Conservation (phyloP, 2,113 vertebrate species). For the Prolemur simus region DNA sequence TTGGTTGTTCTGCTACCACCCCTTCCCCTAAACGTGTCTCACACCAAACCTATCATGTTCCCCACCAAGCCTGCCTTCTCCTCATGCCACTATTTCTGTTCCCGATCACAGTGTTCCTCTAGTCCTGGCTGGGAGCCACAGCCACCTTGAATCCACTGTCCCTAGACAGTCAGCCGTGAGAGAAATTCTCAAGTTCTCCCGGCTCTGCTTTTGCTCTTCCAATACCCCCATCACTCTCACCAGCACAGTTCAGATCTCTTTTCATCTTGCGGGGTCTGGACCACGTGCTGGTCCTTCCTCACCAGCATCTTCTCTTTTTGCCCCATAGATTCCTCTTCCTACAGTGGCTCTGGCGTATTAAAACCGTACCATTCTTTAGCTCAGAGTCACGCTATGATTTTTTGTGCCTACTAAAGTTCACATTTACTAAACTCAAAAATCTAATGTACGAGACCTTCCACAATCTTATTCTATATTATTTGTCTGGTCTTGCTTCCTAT, state of each 20-base stretch:
- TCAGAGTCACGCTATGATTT: background rate
- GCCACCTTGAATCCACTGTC: background rate
- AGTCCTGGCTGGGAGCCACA: background rate
- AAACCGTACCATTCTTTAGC: background rate
- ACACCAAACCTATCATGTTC: background rate
- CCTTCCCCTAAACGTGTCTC: background rate
- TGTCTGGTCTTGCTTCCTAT: background rate
- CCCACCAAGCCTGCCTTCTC: background rate
- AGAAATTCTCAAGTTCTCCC: background rate
- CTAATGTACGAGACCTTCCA: background rate
- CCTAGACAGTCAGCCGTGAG: background rate
- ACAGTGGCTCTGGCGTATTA: background rate
- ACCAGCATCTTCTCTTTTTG: background rate
- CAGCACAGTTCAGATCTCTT: background rate
- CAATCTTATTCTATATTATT: background rate
- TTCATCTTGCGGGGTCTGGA: background rate
- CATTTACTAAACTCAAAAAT: background rate
- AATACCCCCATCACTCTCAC: too few relatives aligned
- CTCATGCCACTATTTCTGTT: background rate
- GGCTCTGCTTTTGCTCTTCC: background rate
- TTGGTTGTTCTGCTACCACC: background rate
- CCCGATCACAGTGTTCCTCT: background rate
- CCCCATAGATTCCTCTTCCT: background rate
- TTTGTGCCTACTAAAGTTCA: background rate
- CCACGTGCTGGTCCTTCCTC: background rate